Evolutionary conservation across 2,113 vertebrate species (phyloP).

Genomic region (Rhagologus leucostigma): DNA sequence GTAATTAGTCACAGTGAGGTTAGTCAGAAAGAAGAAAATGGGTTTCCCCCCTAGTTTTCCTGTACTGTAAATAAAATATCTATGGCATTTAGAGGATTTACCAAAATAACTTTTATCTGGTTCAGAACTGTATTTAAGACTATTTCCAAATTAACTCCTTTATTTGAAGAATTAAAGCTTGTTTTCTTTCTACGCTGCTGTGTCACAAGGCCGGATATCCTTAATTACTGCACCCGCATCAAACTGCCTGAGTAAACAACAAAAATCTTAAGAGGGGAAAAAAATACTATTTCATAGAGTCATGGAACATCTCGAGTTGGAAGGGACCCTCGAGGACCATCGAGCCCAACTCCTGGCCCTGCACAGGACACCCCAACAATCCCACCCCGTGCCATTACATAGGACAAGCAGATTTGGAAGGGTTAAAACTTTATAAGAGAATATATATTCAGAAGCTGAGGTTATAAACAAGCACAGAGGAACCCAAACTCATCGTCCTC

Average conservation of each 20-base stretch:
- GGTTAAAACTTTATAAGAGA: fast-evolving
- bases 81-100: constrained; percentile 1
- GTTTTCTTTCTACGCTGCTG: background rate
- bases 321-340: background rate
- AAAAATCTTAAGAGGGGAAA: background rate
- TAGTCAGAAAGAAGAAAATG: constrained; percentile 45
- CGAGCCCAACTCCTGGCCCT: background rate
- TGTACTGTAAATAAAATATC: constrained; percentile 38
- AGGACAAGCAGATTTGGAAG: fast-evolving
- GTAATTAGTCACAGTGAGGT: constrained; percentile 59
- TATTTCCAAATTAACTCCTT: constrained; percentile 4
- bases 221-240: too few relatives aligned
- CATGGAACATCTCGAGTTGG: background rate
- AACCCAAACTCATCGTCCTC: fast-evolving
- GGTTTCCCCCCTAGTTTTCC: constrained; percentile 27
- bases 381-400: fast-evolving
- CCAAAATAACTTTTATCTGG: constrained; percentile 19
- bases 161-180: background rate
- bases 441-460: fast-evolving
- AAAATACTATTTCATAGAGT: fast-evolving
- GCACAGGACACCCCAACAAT: background rate
- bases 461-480: too few relatives aligned
- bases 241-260: background rate
- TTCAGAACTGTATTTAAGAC: constrained; percentile 49
- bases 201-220: too few relatives aligned